Conservation (phyloP, 2,797 vertebrate species). For the Chiloscyllium punctatum region DNA sequence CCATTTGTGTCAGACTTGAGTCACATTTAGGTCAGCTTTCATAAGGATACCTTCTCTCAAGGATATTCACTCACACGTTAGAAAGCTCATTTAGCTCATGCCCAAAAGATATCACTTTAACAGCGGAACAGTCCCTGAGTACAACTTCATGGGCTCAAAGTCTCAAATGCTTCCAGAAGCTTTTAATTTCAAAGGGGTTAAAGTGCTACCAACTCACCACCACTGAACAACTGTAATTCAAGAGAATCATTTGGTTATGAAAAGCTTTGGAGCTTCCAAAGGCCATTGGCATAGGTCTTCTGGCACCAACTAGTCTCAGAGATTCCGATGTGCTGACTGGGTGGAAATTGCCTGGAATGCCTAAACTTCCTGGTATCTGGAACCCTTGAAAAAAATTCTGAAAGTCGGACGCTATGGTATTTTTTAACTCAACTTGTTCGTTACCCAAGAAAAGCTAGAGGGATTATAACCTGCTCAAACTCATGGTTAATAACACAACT, state of each 20-base stretch:
- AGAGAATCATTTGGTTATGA: too few relatives aligned
- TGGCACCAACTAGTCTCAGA: too few relatives aligned
- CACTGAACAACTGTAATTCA: not conserved
- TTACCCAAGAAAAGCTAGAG: too few relatives aligned
- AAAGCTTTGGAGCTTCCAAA: not conserved
- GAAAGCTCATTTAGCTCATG: not conserved
- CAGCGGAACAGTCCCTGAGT: not conserved
- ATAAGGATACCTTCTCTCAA: not conserved
- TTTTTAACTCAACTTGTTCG: too few relatives aligned
- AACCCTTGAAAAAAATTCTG: too few relatives aligned
- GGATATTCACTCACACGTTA: not conserved
- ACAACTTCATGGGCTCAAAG: not conserved
- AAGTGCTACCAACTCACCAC: not conserved
- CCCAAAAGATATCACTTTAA: not conserved
- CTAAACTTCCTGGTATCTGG: too few relatives aligned
- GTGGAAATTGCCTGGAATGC: too few relatives aligned
- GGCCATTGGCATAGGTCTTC: too few relatives aligned
- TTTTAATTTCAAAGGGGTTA: not conserved
- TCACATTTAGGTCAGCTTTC: not conserved
- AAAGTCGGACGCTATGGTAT: too few relatives aligned
- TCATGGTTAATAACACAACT: too few relatives aligned
- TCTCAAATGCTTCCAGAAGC: not conserved
- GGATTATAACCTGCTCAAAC: too few relatives aligned
- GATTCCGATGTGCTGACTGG: too few relatives aligned
- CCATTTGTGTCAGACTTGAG: not conserved